phyloP scores from a whole-genome alignment of 2,797 vertebrate species.

The Halcyon badia region DNA sequence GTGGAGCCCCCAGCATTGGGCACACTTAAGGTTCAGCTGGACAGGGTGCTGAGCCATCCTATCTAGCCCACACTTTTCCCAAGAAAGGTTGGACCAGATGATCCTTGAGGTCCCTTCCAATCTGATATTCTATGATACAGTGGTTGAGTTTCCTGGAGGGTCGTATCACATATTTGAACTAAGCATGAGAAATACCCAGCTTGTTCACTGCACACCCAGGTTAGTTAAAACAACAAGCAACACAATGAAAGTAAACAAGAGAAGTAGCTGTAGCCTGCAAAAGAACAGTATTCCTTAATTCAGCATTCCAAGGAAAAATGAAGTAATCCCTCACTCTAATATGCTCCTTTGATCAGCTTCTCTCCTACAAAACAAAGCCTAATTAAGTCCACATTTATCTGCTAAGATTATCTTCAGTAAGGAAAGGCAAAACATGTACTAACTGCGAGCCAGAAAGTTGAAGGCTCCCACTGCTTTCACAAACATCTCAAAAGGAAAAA shows the following conservation, averaged over 20 bases:
- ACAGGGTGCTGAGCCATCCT: neutral
- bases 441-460: neutral
- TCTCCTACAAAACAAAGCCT: neutral
- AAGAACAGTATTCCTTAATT: neutral
- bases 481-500: neutral
- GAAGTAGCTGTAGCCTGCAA: neutral
- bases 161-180: neutral
- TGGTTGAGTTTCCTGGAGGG: neutral
- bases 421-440: neutral
- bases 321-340: neutral
- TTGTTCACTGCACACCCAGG: neutral
- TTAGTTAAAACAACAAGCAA: neutral
- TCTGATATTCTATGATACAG: neutral
- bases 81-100: neutral
- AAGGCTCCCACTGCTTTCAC: neutral
- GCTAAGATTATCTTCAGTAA: neutral
- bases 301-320: neutral
- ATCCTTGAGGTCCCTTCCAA: neutral
- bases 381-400: neutral
- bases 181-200: neutral
- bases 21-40: neutral
- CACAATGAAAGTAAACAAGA: neutral
- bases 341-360: neutral
- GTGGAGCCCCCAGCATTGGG: neutral
- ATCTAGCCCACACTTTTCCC: neutral